Evolutionary conservation across 2,113 vertebrate species (phyloP), one percentile per base, ranked within the genome.

Genomic region (Sturnus vulgaris): DNA sequence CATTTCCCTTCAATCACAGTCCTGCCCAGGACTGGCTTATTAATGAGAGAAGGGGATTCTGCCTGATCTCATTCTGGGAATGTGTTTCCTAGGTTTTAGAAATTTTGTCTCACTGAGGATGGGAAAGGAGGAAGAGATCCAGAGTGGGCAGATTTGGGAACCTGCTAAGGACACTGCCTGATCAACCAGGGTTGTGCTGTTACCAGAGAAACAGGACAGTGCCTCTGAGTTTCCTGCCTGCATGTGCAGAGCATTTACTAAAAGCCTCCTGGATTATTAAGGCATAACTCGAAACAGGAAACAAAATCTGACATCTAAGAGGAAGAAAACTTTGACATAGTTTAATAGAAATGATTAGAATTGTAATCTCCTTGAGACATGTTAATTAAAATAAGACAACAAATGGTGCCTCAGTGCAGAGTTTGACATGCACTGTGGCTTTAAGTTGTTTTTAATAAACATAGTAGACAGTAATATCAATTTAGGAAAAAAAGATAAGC

Each of bases 371-470:
- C 59, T 46, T 7, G 57, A 83, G 85, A 89, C 39, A 70, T 7
- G 49, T 95, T 95, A 95, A 95, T 96, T 92, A 85, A 94, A 97
- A 83, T 92, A 93, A 39, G 80, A 49, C 31, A 77, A 91, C 84
- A 88, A 95, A 92, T 73, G 81, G 61, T 91, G 49, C 71, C 83
- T 82, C 49, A 7, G n/a, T 90, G 76, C 63, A 76, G 88, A 72
- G 63, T 56, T 73, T 93, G 96, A 89, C 90, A 89, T 89, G 70
- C 88, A 93, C 68, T 75, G 57, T 85, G 82, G 73, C 85, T 95
- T 94, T 92, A 86, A 94, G 82, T 94, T 95, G 94, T 97, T 96
- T 97, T 95, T 96, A 94, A 97, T 96, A 97, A 97, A 96, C 95
- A 93, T 70, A 92, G 80, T 83, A 90, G 88, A 89, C 37, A 75